A percentile compares a stretch with the other conserved stretches of the same genome.
phyloP scores from a whole-genome alignment of 2,888 invertebrate genomes.

The Pyrochroa serraticornis region DNA sequence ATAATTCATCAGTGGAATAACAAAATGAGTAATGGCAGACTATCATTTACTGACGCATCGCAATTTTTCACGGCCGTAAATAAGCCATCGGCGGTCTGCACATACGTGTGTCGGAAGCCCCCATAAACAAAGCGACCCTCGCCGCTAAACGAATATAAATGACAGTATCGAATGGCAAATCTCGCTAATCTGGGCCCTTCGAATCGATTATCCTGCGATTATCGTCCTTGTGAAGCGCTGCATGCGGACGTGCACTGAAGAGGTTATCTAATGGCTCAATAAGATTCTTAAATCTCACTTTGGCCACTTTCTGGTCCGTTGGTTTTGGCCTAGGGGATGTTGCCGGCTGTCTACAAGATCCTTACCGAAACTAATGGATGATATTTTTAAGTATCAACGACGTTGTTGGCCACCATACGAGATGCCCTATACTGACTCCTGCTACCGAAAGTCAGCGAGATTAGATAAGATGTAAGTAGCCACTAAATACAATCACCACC shows the following conservation, averaged over 20 bases:
- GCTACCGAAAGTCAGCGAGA: no score
- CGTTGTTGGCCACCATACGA: slow-evolving; percentile 7
- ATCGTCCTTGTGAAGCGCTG: slow-evolving; percentile 47
- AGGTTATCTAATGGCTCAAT: slow-evolving; percentile 49
- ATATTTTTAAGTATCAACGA: slow-evolving; percentile 25
- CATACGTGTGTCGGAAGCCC: slow-evolving; percentile 40
- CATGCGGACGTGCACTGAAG: slow-evolving; percentile 33
- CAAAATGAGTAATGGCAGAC: slow-evolving; percentile 43
- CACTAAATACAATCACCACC: no score
- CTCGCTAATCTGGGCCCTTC: slow-evolving; percentile 55
- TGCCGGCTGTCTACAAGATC: slow-evolving; percentile 22
- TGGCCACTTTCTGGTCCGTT: slow-evolving; percentile 52
- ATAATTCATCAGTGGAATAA: no score
- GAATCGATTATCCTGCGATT: slow-evolving; percentile 52
- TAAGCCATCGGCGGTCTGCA: slow-evolving; percentile 43
- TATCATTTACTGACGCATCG: slow-evolving; percentile 49
- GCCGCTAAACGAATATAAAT: slow-evolving; percentile 56
- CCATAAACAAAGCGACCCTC: slow-evolving; percentile 42
- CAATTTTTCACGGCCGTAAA: slow-evolving; percentile 52
- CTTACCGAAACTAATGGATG: slow-evolving; percentile 27
- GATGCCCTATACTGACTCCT: no score
- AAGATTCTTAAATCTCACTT: slow-evolving; percentile 56
- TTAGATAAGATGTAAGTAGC: no score
- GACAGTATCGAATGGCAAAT: slow-evolving; percentile 57
- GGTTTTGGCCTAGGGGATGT: slow-evolving; percentile 39